These are phyloP conservation scores for Poeciliopsis turneri DNA, from an alignment of 2,797 vertebrate species.

Conservation along the genomic window DNA sequence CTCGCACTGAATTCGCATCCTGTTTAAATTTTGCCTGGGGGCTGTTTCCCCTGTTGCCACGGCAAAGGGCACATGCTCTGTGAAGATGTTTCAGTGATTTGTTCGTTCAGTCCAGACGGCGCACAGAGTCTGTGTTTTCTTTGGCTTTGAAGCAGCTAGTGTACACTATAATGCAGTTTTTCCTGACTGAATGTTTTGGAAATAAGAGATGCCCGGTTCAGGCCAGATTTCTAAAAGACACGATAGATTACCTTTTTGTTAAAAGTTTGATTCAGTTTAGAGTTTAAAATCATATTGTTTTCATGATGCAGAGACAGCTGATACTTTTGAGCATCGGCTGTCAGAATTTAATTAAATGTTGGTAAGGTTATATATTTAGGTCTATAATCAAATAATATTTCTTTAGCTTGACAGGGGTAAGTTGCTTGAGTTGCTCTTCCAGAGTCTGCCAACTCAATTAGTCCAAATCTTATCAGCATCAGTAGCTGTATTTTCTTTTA, in stretches of 20 bases:
- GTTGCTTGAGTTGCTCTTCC: constrained; percentile 56
- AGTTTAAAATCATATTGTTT: background rate
- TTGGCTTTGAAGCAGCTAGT: constrained; percentile 48
- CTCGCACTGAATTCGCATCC: constrained; percentile 64
- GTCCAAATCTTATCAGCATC: constrained; percentile 69
- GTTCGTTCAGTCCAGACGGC: constrained; percentile 56
- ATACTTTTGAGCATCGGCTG: background rate
- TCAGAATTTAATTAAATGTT: constrained; percentile 6
- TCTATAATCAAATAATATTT: constrained; percentile 48
- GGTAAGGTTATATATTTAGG: constrained; percentile 2
- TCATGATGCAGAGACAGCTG: constrained; percentile 2
- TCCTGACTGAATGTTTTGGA: constrained; percentile 33
- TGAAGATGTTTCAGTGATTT: constrained; percentile 50
- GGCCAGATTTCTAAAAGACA: constrained; percentile 10
- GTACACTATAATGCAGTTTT: constrained; percentile 27
- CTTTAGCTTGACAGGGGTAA: constrained; percentile 41
- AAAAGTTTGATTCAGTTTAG: background rate
- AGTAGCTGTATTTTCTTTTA: constrained; percentile 44
- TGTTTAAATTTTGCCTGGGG: constrained; percentile 69
- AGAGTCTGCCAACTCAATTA: constrained; percentile 64
- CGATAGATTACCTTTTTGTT: background rate
- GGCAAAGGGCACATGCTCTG: constrained; percentile 38
- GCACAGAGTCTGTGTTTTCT: constrained; percentile 44
- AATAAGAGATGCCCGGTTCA: constrained; percentile 26
- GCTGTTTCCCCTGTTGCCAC: constrained; percentile 66